A percentile compares a stretch with the other conserved stretches of the same genome.
These are phyloP conservation scores for Drosophila rubida DNA, from an alignment of 2,888 invertebrate species.

Conservation along the genomic window DNA sequence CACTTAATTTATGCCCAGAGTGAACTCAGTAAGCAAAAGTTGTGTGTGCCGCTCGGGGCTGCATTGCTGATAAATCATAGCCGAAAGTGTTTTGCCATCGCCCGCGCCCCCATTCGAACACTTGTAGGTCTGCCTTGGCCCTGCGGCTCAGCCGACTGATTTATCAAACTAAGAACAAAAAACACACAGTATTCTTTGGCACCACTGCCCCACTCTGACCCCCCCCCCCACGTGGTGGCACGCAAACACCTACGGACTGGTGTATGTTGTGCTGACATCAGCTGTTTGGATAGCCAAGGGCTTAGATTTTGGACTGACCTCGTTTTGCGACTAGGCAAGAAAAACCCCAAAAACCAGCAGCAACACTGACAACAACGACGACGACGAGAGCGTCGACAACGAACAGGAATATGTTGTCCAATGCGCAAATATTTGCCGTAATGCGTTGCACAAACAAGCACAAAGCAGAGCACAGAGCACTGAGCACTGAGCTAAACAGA, in stretches of 20 bases:
- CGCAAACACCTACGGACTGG: constrained; percentile 1
- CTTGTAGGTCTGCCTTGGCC: constrained; percentile 44
- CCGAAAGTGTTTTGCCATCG: constrained; percentile 57
- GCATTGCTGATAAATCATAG: constrained; percentile 70
- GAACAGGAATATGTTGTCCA: constrained; percentile 68
- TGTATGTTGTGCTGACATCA: constrained; percentile 66
- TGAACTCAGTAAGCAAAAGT: constrained; percentile 39
- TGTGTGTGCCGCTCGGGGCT: constrained; percentile 36
- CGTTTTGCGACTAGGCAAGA: constrained; percentile 55
- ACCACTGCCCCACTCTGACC: too few species aligned
- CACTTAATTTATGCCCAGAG: constrained; percentile 53
- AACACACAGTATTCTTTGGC: constrained; percentile 15
- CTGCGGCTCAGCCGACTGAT: constrained; percentile 44
- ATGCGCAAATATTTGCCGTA: constrained; percentile 73
- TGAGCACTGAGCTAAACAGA: constrained; percentile 25
- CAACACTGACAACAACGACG: constrained; percentile 17
- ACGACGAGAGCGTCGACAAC: constrained; percentile 36
- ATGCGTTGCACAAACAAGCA: constrained; percentile 67
- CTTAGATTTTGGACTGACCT: constrained; percentile 70
- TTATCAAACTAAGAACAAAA: constrained; percentile 50
- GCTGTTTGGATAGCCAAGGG: constrained; percentile 71
- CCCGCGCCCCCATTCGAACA: constrained; percentile 27
- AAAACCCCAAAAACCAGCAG: constrained; percentile 39
- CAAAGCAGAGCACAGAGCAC: constrained; percentile 20
- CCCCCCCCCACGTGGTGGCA: background rate